These are phyloP conservation scores for Drosophila yakuba DNA, from an alignment of 1,140 invertebrate genomes.

Conservation along the genomic window DNA sequence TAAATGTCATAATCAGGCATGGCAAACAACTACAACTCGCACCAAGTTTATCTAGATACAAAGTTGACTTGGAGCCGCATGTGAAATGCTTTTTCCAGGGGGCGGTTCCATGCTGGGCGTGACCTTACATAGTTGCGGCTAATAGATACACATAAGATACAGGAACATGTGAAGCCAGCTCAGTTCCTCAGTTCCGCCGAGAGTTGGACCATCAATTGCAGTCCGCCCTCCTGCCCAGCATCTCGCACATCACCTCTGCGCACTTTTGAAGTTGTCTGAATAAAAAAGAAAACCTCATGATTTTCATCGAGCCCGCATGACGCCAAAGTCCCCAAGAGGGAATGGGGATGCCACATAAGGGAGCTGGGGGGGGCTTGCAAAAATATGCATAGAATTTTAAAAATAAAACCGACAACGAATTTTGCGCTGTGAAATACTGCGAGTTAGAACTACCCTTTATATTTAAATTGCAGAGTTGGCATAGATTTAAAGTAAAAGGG, in stretches of 20 bases:
- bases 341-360: not conserved
- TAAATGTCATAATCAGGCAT: constrained; percentile 80
- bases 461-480: too few species aligned
- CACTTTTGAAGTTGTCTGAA: constrained; percentile 26
- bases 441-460: constrained; percentile 20
- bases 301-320: constrained; percentile 61
- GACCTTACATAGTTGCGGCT: constrained; percentile 62
- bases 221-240: constrained; percentile 4
- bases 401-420: constrained; percentile 19
- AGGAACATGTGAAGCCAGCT: constrained; percentile 15
- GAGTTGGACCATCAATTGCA: constrained; percentile 52
- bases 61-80: constrained; percentile 69
- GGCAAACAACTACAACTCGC: constrained; percentile 17
- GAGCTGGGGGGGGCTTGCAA: constrained; percentile 30
- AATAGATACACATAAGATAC: constrained; percentile 47
- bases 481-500: too few species aligned
- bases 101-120: constrained; percentile 44
- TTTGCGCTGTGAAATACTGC: not conserved
- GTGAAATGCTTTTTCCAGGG: constrained; percentile 40
- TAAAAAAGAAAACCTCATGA: constrained; percentile 38
- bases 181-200: not conserved
- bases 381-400: constrained; percentile 75
- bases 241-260: constrained; percentile 31
- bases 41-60: constrained; percentile 53
- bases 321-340: constrained; percentile 42